Conservation (phyloP, 1,140 invertebrate species). For the Drosophila kanapiae region DNA sequence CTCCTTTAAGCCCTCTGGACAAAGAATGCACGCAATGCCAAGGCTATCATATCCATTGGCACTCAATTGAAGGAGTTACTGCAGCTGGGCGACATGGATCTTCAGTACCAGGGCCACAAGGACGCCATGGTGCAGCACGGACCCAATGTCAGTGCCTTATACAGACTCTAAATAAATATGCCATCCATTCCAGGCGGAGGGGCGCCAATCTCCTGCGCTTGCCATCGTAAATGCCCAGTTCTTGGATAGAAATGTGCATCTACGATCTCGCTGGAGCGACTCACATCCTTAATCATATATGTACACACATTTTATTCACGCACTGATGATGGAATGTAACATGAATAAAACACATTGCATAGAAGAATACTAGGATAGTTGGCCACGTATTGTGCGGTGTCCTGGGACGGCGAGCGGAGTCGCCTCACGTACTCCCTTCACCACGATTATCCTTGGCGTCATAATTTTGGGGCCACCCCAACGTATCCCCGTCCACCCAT, state of each 20-base stretch:
- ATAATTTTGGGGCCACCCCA: constrained; percentile 63
- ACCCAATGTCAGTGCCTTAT: constrained; percentile 92
- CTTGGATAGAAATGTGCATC: constrained; percentile 45
- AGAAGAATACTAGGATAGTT: constrained; percentile 12
- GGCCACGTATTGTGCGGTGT: constrained; percentile 19
- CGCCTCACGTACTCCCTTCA: constrained; percentile 44
- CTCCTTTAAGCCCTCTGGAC: constrained; percentile 93
- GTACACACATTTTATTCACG: constrained; percentile 24
- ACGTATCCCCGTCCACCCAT: background rate
- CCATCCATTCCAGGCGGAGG: background rate
- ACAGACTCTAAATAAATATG: constrained; percentile 74
- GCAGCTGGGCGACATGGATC: constrained; percentile 85
- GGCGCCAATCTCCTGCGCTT: background rate
- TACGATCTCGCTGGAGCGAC: constrained; percentile 36
- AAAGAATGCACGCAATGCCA: constrained; percentile 90
- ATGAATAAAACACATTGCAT: constrained; percentile 59
- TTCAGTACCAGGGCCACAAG: constrained; percentile 92
- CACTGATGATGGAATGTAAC: constrained; percentile 16
- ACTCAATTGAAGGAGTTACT: constrained; percentile 94
- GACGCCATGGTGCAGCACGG: constrained; percentile 94
- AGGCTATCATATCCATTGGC: constrained; percentile 93
- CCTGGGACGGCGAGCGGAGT: constrained; percentile 4
- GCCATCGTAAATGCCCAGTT: constrained; percentile 56
- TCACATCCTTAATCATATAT: constrained; percentile 17
- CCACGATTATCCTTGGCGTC: constrained; percentile 68